Percentiles rank a stretch among this genome's conserved stretches.
Evolutionary conservation across 2,113 vertebrate species (phyloP).

Genomic region (Dipodomys merriami): DNA sequence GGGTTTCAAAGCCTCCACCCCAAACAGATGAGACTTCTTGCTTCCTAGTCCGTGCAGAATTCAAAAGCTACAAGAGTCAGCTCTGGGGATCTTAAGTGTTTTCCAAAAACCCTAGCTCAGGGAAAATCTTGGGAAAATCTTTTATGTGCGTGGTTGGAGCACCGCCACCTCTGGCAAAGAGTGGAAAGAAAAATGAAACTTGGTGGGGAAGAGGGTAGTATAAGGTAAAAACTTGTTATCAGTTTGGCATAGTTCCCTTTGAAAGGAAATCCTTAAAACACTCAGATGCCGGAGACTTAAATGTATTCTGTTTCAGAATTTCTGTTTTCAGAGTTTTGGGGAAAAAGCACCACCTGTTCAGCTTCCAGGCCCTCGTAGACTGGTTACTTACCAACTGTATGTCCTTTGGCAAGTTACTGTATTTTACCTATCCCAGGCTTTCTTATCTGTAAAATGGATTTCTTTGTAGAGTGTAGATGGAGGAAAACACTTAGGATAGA

Average conservation of each 20-base stretch:
- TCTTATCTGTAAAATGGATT: background rate
- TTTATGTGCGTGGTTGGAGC: background rate
- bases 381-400: background rate
- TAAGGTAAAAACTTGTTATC: background rate
- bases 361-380: background rate
- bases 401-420: background rate
- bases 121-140: background rate
- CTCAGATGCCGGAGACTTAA: background rate
- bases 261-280: background rate
- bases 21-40: rapidly evolving
- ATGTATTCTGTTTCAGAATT: background rate
- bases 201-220: rapidly evolving
- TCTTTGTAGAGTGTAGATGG: background rate
- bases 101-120: background rate
- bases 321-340: background rate
- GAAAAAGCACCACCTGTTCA: background rate
- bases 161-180: background rate
- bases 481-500: background rate
- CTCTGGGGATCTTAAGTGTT: background rate
- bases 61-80: background rate
- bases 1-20: too few relatives aligned
- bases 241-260: background rate
- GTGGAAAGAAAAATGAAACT: background rate
- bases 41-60: background rate
- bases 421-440: background rate